These are phyloP conservation scores for Mythimna albipuncta DNA, from an alignment of 2,888 invertebrate genomes.

Conservation along the genomic window DNA sequence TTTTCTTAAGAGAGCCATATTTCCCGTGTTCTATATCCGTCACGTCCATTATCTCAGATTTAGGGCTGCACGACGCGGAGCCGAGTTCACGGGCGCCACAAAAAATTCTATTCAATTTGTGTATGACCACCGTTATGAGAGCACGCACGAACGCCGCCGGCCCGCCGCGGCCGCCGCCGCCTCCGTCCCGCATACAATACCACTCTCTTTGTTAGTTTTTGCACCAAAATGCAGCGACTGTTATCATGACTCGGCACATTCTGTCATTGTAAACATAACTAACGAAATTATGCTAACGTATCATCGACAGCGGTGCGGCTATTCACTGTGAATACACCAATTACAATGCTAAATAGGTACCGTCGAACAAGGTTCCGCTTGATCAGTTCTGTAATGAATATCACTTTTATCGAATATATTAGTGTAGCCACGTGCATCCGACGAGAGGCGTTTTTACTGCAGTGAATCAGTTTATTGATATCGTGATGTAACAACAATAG, in stretches of 20 bases:
- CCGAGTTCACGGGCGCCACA: slow-evolving; percentile 76
- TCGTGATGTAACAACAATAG: slow-evolving; percentile 54
- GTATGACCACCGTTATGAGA: slow-evolving; percentile 83
- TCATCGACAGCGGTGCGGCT: slow-evolving; percentile 75
- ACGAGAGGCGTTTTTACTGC: slow-evolving; percentile 54
- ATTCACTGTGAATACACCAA: slow-evolving; percentile 80
- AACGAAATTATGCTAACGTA: slow-evolving; percentile 83
- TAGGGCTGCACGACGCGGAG: slow-evolving; percentile 79
- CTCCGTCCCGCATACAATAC: slow-evolving; percentile 70
- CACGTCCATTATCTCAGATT: slow-evolving; percentile 82
- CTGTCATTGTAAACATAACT: slow-evolving; percentile 82
- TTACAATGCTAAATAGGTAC: slow-evolving; percentile 73
- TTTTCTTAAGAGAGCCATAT: slow-evolving; percentile 50
- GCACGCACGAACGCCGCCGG: slow-evolving; percentile 82
- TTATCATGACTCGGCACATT: slow-evolving; percentile 81
- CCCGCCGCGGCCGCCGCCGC: slow-evolving; percentile 62
- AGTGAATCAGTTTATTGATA: slow-evolving; percentile 53
- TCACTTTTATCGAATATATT: slow-evolving; percentile 68
- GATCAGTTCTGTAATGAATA: slow-evolving; percentile 69
- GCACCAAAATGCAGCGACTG: slow-evolving; percentile 84
- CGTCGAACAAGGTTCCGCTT: slow-evolving; percentile 69
- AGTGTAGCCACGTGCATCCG: slow-evolving; percentile 54
- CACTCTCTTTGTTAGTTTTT: slow-evolving; percentile 80
- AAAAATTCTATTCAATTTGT: slow-evolving; percentile 86
- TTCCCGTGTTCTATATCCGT: slow-evolving; percentile 68